Percentiles rank a stretch among this genome's conserved stretches.
These are phyloP conservation scores for Sinodicranocentrus sp. DNA, from an alignment of 2,888 invertebrate genomes.

Conservation along the genomic window DNA sequence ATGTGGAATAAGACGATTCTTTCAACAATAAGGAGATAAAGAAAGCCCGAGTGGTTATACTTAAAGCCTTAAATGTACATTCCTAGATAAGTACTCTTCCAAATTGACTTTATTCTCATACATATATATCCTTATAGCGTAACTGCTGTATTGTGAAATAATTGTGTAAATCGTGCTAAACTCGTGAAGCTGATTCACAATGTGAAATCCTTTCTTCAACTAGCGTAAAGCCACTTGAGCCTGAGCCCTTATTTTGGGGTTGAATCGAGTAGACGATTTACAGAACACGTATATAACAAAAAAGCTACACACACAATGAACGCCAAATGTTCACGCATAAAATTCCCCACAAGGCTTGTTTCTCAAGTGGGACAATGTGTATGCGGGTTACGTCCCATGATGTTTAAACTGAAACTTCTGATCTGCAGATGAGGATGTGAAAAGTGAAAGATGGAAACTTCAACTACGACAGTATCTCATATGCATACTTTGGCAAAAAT, in stretches of 20 bases:
- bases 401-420: neutral
- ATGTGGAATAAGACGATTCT: constrained; percentile 27
- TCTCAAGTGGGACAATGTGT: constrained; percentile 45
- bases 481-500: too few relatives aligned
- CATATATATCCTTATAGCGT: too few relatives aligned
- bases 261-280: neutral
- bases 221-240: constrained; percentile 31
- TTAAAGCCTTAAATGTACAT: neutral
- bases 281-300: constrained; percentile 24
- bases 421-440: constrained; percentile 3
- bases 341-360: constrained; percentile 46
- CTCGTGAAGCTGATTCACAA: neutral
- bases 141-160: too few relatives aligned
- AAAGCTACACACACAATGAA: constrained; percentile 24
- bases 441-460: constrained; percentile 9
- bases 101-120: too few relatives aligned
- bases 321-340: constrained; percentile 41
- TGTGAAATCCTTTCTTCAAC: constrained; percentile 14
- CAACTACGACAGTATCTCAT: too few relatives aligned
- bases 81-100: neutral
- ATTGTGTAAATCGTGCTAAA: too few relatives aligned
- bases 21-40: neutral
- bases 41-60: constrained; percentile 2
- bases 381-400: constrained; percentile 20
- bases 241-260: constrained; percentile 24